phyloP scores from a whole-genome alignment of 2,797 vertebrate genomes.

The Sphaeramia orbicularis region DNA sequence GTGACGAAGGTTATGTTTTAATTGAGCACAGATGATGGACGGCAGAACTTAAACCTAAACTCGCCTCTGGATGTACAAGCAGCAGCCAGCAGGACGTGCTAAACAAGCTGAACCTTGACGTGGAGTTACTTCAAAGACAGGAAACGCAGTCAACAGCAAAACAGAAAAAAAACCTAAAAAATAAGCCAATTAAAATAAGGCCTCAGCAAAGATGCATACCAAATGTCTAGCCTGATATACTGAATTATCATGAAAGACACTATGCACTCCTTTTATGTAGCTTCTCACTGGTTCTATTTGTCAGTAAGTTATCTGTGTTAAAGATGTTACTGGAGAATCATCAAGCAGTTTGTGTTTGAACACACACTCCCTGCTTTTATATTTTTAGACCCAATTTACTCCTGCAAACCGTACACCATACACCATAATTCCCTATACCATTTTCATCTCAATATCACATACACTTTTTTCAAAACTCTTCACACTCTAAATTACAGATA shows the following conservation, averaged over 20 bases:
- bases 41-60: background rate
- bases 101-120: constrained; percentile 12
- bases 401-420: too few species aligned
- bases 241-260: background rate
- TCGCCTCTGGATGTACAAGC: constrained; percentile 16
- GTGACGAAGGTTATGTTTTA: constrained; percentile 2
- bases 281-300: background rate
- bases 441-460: too few species aligned
- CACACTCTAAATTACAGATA: too few species aligned
- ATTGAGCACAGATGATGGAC: constrained; percentile 22
- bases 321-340: too few species aligned
- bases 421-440: too few species aligned
- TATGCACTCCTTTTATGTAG: background rate
- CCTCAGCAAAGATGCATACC: constrained; percentile 15
- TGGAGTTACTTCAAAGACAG: constrained; percentile 36
- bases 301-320: too few species aligned
- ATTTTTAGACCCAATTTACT: too few species aligned
- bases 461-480: too few species aligned
- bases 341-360: too few species aligned
- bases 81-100: constrained; percentile 6
- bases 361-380: too few species aligned
- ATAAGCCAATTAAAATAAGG: constrained; percentile 26
- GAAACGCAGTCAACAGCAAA: constrained; percentile 22
- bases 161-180: constrained; percentile 18
- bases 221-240: background rate